Evolutionary conservation across 2,113 vertebrate genomes (phyloP).

Genomic region (Spizaetus ornatus): DNA sequence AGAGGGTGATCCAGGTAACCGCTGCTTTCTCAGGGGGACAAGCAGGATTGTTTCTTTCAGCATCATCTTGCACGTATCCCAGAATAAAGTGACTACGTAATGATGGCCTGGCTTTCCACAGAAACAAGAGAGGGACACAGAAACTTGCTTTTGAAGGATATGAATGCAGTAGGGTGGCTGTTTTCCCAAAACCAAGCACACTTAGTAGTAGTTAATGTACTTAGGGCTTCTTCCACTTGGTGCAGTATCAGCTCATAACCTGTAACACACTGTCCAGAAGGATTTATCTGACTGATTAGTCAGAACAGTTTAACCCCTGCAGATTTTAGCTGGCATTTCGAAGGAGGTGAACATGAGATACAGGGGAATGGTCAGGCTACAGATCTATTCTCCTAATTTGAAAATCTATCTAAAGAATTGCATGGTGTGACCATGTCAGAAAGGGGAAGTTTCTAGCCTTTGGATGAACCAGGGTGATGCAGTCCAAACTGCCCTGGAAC

Average conservation of each 20-base stretch:
- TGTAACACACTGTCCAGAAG: not conserved
- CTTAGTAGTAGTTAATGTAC: not conserved
- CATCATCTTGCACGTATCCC: not conserved
- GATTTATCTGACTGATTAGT: not conserved
- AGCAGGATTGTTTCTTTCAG: not conserved
- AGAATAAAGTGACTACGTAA: not conserved
- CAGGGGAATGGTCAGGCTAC: not conserved
- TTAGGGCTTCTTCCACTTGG: not conserved
- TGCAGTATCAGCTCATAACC: not conserved
- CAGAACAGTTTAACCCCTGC: not conserved
- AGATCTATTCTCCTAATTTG: not conserved
- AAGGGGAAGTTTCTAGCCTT: not conserved
- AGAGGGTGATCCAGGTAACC: not conserved
- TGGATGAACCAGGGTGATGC: not conserved
- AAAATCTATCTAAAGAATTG: not conserved
- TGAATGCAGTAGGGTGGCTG: not conserved
- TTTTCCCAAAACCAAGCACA: not conserved
- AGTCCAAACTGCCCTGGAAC: not conserved
- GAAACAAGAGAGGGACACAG: not conserved
- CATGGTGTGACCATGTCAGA: rapidly evolving
- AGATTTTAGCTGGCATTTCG: not conserved
- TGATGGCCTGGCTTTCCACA: not conserved
- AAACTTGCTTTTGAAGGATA: not conserved
- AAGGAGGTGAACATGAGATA: not conserved
- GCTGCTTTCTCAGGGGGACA: not conserved